Evolutionary conservation across 2,888 invertebrate species (phyloP).

Genomic region (Lithophane ornitopus): DNA sequence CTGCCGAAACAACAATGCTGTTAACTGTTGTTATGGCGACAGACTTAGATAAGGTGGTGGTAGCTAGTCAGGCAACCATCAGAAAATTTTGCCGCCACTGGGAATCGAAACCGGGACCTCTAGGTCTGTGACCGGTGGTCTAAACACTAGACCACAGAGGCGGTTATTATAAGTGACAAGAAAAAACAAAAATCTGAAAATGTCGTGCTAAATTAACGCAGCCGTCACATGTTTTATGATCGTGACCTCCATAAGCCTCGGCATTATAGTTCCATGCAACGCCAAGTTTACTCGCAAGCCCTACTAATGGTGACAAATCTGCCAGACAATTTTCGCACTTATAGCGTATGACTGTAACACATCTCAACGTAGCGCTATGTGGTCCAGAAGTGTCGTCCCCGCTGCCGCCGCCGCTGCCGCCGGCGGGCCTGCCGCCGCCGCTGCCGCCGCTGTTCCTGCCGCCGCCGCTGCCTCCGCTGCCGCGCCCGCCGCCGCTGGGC

Average conservation of each 20-base stretch:
- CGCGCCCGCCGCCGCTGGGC: conserved; percentile 91
- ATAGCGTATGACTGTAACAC: background rate
- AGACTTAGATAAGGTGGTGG: too few species aligned
- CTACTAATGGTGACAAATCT: background rate
- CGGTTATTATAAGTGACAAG: background rate
- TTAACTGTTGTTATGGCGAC: too few species aligned
- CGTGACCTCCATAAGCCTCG: background rate
- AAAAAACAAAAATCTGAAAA: background rate
- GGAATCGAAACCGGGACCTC: too few species aligned
- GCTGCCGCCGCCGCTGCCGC: conserved; percentile 77
- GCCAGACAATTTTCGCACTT: background rate
- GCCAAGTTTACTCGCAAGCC: background rate
- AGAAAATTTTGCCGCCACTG: too few species aligned
- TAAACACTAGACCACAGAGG: too few species aligned
- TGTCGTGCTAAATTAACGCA: background rate
- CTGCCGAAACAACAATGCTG: too few species aligned
- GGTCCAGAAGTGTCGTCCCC: conserved; percentile 90
- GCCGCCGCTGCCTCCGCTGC: conserved; percentile 91
- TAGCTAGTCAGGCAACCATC: too few species aligned
- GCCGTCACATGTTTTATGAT: background rate
- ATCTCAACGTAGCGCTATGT: background rate
- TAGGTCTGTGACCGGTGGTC: too few species aligned
- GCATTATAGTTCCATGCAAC: background rate
- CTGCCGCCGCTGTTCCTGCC: conserved; percentile 88
- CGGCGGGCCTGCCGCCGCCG: conserved; percentile 71